These are phyloP conservation scores for Tokudaia muenninki DNA, from an alignment of 2,797 vertebrate species.

Conservation along the genomic window DNA sequence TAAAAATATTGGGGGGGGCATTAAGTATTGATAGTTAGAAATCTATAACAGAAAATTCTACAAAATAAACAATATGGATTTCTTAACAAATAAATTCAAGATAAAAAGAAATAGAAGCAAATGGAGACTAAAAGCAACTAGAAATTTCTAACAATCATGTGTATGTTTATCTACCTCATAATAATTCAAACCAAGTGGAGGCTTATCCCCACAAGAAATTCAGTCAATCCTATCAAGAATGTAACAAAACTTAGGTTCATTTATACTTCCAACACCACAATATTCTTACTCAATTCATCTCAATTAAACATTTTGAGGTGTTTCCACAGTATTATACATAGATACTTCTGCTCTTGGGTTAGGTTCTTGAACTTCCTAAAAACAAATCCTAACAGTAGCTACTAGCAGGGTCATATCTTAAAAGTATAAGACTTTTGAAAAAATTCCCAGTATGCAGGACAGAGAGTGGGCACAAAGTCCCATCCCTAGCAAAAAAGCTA, in stretches of 20 bases:
- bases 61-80: background rate
- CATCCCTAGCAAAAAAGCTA: background rate
- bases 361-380: background rate
- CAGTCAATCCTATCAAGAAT: background rate
- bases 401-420: background rate
- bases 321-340: background rate
- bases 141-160: background rate
- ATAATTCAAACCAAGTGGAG: background rate
- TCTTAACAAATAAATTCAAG: background rate
- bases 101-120: background rate
- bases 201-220: background rate
- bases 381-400: background rate
- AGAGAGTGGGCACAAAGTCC: background rate
- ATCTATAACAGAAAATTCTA: background rate
- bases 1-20: background rate
- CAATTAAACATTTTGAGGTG: background rate
- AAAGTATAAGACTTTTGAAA: background rate
- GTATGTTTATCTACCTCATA: background rate
- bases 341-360: background rate
- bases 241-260: background rate
- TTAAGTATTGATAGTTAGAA: background rate
- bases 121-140: background rate
- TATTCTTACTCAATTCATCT: background rate
- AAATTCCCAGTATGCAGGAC: background rate
- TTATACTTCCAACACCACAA: background rate